Percentiles rank a stretch among this genome's conserved stretches.
phyloP scores from a whole-genome alignment of 2,888 invertebrate genomes.

The Campoletis raptor region DNA sequence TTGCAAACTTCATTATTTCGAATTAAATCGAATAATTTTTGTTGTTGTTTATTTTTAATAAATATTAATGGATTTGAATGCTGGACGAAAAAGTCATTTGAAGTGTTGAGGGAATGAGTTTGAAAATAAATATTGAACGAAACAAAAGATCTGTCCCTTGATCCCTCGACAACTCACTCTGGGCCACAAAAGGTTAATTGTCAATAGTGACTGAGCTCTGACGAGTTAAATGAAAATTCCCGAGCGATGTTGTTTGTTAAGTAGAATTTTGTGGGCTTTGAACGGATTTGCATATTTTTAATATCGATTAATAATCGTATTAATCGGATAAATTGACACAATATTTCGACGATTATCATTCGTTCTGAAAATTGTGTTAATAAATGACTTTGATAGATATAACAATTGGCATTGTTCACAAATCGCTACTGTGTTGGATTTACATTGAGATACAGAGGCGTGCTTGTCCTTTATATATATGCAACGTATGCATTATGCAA shows the following conservation, averaged over 20 bases:
- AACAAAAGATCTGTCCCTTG: background rate
- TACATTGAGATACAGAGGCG: background rate
- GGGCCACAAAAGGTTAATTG: background rate
- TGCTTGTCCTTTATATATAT: background rate
- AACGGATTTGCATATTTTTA: background rate
- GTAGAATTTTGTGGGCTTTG: background rate
- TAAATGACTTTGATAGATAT: background rate
- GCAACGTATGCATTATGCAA: conserved; percentile 34
- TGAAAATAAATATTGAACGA: background rate
- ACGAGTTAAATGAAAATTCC: conserved; percentile 1
- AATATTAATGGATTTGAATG: background rate
- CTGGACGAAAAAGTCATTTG: background rate
- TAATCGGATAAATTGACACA: background rate
- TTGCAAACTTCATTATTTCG: too few species aligned
- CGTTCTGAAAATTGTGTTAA: background rate
- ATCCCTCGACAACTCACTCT: background rate
- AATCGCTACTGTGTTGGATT: conserved; percentile 1
- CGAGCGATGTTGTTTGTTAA: background rate
- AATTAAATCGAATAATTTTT: too few species aligned
- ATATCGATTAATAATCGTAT: conserved; percentile 17
- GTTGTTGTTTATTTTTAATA: too few species aligned
- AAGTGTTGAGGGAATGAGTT: background rate
- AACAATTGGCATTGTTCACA: conserved; percentile 11
- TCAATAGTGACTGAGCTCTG: background rate
- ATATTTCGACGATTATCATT: conserved; percentile 17